Base-by-base conservation (phyloP, 2,797 vertebrate genomes). In the Sebastes trivittatus region DNA sequence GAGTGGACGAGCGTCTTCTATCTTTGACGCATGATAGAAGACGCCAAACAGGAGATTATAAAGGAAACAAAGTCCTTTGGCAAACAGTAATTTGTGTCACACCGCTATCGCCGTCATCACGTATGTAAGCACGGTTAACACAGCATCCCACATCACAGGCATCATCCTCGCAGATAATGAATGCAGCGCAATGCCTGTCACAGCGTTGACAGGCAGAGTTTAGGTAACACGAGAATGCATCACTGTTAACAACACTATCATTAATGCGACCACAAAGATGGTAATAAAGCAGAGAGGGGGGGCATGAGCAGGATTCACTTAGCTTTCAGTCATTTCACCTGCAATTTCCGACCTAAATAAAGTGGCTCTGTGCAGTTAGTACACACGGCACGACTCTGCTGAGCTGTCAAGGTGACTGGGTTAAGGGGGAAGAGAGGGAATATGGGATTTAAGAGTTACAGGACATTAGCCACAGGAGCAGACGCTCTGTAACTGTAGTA, bases 51-150 rank as follows among this genome's bases (percentile, higher is more conserved):
- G 70, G 49, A 77, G 80, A 91, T 88, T 84, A 83, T 80, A 52
- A 88, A 91, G 68, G 74, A 85, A 87, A 80, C 71, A 67, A 86
- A 94, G 89, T 86, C 88, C 87, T 32, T 80, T 36, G n/a, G 84
- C 82, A 89, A 89, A 91, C 82, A 88, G 72, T 75, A 23, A 87
- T 90, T 91, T 89, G 81, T 91, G 89, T 91, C 85, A 90, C 60
- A 52, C 75, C 60, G 75, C 78, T 80, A 84, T 85, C 77, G 77
- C 78, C 22, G 5, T 89, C 86, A 88, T 84, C 76, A 69, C 38
- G 52, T 74, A 88, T 76, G 83, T 82, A 79, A 70, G 87, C 36
- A 60, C 80, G 83, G 88, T 88, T 89, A 92, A 91, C 84, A 81
- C 85, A 78, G 77, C 76, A 73, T 70, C 81, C 86, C 75, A 86